Evolutionary conservation across 2,888 invertebrate species (phyloP), one percentile per base, ranked within the genome.

Genomic region (Ornithoptera alexandrae): DNA sequence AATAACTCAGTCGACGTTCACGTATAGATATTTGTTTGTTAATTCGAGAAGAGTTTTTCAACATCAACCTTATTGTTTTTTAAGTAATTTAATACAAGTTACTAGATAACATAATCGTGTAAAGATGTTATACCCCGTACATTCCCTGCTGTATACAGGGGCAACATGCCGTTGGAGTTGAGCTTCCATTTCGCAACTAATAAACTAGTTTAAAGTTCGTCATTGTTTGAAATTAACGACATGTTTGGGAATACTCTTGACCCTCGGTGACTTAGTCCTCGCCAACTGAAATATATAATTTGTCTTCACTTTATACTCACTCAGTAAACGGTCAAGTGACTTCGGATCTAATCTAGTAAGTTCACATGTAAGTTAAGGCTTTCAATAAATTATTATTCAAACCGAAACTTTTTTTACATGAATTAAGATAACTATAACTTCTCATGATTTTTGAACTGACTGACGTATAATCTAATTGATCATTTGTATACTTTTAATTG

Each of bases 161-260:
- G 2, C 24, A 30, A 30, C 59, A 59, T 59, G 5, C 59, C 59
- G 59, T 10, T 6, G 30, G 30, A 59, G 59, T 59, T 59, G 20
- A 15, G 59, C 59, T 17, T 30, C 24, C 18, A 59, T 59, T 59
- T 30, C 15, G 59, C 30, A 30, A 30, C 59, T 59, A 59, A 59
- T 59, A 59, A 59, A 59, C 59, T 61, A 61, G 61, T 61, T 61
- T 61, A 61, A 39, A 61, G 39, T 61, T 61, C 5, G 61, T 39
- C 61, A 39, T 42, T 61, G 61, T 39, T 61, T n/a, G 39, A 12
- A 61, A 39, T 61, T 61, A 61, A 61, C 39, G 61, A 61, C 20
- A 5, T 39, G n/a, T 61, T 36, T 61, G 61, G 61, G 61, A 61
- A 61, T 39, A 24, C 61, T 1, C 61, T 10, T 39, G 39, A 61